A percentile compares a stretch with the other conserved stretches of the same genome.
Conservation (phyloP, 2,113 vertebrate species). For the Mesocricetus auratus region DNA sequence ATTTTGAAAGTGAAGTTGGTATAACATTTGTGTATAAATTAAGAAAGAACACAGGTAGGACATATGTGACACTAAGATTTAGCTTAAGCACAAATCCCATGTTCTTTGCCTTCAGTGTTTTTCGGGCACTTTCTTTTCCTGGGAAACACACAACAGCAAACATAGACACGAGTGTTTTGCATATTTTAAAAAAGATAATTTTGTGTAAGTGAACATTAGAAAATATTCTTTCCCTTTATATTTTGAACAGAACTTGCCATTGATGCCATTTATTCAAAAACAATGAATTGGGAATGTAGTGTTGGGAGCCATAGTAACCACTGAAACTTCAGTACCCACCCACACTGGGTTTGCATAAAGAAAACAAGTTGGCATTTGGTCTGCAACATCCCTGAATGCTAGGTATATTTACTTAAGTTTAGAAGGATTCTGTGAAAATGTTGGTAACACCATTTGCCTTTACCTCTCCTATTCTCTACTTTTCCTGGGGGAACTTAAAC, state of each 20-base stretch:
- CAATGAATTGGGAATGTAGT: background rate
- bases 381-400: background rate
- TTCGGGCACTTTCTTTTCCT: background rate
- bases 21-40: background rate
- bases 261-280: background rate
- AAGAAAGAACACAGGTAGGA: too few species aligned
- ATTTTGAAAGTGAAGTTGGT: background rate
- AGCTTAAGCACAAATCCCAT: background rate
- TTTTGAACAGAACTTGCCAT: background rate
- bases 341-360: fast-evolving
- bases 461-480: background rate
- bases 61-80: background rate
- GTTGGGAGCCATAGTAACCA: background rate
- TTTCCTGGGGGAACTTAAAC: background rate
- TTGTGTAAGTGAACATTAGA: background rate
- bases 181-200: background rate
- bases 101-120: background rate
- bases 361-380: background rate
- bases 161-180: background rate
- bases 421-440: background rate
- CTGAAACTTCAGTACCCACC: background rate
- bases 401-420: background rate
- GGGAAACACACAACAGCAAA: background rate
- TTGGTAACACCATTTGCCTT: background rate
- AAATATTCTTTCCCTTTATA: background rate